A percentile compares a stretch with the other conserved stretches of the same genome.
Conservation (phyloP, 2,113 vertebrate species). For the Barnardius zonarius region DNA sequence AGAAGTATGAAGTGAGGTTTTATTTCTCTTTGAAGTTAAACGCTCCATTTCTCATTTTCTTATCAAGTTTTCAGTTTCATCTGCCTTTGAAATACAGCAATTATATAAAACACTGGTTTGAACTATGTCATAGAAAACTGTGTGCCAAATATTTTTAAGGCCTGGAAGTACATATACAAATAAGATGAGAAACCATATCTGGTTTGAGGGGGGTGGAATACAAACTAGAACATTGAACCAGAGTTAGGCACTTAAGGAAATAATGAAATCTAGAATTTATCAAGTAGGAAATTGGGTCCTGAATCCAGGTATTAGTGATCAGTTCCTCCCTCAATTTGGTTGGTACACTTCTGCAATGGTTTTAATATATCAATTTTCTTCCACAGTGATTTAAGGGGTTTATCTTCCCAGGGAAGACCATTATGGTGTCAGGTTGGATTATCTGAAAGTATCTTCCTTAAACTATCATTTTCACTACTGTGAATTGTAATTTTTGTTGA, state of each 20-base stretch:
- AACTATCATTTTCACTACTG: background rate
- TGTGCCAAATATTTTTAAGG: constrained; percentile 32
- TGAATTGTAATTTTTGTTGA: background rate
- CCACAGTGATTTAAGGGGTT: background rate
- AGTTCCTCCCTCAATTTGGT: background rate
- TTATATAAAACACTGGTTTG: constrained; percentile 39
- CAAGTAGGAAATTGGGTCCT: background rate
- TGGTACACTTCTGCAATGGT: background rate
- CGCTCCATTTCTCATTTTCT: constrained; percentile 22
- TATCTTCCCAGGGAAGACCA: background rate
- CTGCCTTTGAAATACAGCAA: constrained; percentile 59
- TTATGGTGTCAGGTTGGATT: background rate
- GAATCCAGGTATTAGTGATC: background rate
- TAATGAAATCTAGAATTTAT: background rate
- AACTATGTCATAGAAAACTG: constrained; percentile 27
- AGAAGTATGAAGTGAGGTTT: constrained; percentile 16
- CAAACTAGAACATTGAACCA: constrained; percentile 23
- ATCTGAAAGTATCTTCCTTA: background rate
- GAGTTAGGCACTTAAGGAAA: background rate
- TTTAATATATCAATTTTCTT: background rate
- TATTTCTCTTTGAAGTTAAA: constrained; percentile 48
- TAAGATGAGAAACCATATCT: constrained; percentile 11
- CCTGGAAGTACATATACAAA: constrained; percentile 1
- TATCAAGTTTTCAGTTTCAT: constrained; percentile 52
- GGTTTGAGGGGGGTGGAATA: background rate